phyloP scores from a whole-genome alignment of 2,888 invertebrate species.

The Mimachlamys varia region DNA sequence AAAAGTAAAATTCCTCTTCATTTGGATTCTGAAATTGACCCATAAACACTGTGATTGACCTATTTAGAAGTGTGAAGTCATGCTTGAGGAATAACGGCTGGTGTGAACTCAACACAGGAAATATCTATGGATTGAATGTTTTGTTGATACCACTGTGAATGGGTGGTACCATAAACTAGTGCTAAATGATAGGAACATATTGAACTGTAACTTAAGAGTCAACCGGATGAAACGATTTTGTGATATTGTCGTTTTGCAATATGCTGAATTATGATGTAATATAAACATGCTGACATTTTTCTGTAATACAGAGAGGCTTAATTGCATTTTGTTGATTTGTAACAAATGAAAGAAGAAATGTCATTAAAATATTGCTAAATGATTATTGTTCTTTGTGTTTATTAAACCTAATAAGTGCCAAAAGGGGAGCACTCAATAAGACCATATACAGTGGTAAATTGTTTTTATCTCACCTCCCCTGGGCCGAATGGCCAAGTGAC shows the following conservation, averaged over 20 bases:
- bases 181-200: neutral
- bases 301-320: neutral
- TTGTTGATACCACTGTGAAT: neutral
- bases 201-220: neutral
- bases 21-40: neutral
- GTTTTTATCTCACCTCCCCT: no score
- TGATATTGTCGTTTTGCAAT: neutral
- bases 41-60: neutral
- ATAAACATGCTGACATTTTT: neutral
- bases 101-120: neutral
- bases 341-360: neutral
- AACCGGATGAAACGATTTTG: neutral
- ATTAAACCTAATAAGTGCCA: neutral
- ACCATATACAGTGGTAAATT: no score
- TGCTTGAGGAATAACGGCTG: neutral
- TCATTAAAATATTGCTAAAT: neutral
- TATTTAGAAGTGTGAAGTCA: neutral
- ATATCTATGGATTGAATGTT: neutral
- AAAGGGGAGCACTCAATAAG: no score
- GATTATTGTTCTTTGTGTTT: neutral
- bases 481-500: no score
- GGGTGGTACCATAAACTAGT: neutral
- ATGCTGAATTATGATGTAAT: neutral
- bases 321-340: neutral
- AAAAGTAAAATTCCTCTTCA: slow-evolving; percentile 87